A percentile compares a stretch with the other conserved stretches of the same genome.
phyloP scores from a whole-genome alignment of 2,888 invertebrate genomes.

The Drosophila bunnanda region DNA sequence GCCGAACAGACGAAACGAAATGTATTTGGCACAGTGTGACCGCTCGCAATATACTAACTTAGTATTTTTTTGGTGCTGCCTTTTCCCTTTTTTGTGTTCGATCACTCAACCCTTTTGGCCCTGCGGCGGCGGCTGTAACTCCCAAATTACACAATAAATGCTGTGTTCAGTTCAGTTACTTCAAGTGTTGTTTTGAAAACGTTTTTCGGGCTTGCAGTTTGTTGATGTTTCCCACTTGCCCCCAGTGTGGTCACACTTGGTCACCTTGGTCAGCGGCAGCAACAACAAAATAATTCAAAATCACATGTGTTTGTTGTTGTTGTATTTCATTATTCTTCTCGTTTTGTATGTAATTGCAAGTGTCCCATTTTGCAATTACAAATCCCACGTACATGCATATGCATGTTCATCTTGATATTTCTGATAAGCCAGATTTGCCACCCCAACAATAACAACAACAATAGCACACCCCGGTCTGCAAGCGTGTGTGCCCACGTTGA shows the following conservation, averaged over 20 bases:
- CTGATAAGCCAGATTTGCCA: slow-evolving; percentile 24
- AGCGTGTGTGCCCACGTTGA: slow-evolving; percentile 47
- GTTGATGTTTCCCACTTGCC: background rate
- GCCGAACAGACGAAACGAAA: slow-evolving; percentile 49
- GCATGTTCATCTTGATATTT: background rate
- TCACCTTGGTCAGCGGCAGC: slow-evolving; percentile 7
- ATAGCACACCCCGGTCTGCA: slow-evolving; percentile 55
- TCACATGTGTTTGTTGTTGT: slow-evolving; percentile 74
- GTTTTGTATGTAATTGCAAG: slow-evolving; percentile 44
- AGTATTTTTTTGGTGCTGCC: slow-evolving; percentile 29
- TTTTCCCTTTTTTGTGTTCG: background rate
- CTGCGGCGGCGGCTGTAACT: background rate
- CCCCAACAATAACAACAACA: slow-evolving; percentile 20
- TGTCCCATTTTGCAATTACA: slow-evolving; percentile 38
- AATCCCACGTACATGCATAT: background rate
- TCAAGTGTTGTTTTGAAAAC: too few species aligned
- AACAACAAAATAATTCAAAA: slow-evolving; percentile 41
- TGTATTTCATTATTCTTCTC: slow-evolving; percentile 14
- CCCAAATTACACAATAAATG: background rate
- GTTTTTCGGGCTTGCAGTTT: too few species aligned
- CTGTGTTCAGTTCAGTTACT: too few species aligned
- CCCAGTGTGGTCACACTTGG: slow-evolving; percentile 61
- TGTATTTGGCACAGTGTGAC: slow-evolving; percentile 78
- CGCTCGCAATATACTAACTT: slow-evolving; percentile 34
- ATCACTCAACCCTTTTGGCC: slow-evolving; percentile 2